phyloP scores from a whole-genome alignment of 2,113 vertebrate species.

The Emydocephalus ijimae region DNA sequence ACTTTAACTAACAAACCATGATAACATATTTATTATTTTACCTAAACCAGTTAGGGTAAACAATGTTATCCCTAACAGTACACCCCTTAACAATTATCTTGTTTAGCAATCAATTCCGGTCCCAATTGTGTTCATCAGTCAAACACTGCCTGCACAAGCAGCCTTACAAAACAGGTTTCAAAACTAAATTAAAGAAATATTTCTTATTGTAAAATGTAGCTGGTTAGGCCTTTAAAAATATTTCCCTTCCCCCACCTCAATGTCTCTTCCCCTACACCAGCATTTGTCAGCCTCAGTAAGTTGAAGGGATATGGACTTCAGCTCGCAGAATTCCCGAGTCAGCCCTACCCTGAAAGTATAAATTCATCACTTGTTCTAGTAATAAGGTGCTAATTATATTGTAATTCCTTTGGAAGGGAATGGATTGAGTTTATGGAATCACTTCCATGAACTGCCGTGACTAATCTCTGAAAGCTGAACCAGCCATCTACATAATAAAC shows the following conservation, averaged over 20 bases:
- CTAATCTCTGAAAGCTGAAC: slow-evolving; percentile 29
- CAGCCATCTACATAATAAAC: slow-evolving; percentile 38
- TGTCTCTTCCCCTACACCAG: background rate
- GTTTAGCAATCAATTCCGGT: background rate
- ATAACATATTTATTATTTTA: too few species aligned
- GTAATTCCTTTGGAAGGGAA: background rate
- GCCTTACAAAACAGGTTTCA: background rate
- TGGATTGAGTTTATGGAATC: slow-evolving; percentile 11
- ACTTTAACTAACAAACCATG: too few species aligned
- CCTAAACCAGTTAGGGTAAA: too few species aligned
- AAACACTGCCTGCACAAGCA: background rate
- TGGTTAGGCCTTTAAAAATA: background rate
- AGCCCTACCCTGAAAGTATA: background rate
- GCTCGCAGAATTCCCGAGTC: background rate
- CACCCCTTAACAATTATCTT: background rate
- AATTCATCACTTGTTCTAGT: background rate
- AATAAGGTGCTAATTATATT: background rate
- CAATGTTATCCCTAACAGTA: too few species aligned
- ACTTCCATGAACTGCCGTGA: slow-evolving; percentile 3
- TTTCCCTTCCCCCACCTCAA: background rate
- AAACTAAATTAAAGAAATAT: background rate
- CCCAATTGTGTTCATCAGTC: background rate
- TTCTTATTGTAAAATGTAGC: background rate
- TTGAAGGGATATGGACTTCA: background rate
- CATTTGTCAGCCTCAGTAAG: background rate